Conservation (phyloP, 2,797 vertebrate species). For the Eurystomus glaucurus region DNA sequence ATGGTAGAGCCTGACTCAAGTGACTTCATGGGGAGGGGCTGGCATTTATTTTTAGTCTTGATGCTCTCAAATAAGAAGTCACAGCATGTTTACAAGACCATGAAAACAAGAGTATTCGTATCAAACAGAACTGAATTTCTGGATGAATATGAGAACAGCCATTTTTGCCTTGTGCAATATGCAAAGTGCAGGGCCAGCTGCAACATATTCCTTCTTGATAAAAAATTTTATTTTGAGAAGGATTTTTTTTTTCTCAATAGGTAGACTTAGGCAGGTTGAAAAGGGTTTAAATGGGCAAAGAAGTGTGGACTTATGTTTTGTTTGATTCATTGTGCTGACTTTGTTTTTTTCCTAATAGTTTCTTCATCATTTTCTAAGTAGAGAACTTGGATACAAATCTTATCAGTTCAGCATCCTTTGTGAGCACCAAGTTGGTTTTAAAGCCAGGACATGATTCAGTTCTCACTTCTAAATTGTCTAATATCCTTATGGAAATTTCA, state of each 20-base stretch:
- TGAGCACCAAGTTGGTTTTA: not conserved
- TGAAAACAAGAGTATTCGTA: not conserved
- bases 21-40: not conserved
- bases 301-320: not conserved
- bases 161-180: not conserved
- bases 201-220: not conserved
- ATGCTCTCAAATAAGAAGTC: not conserved
- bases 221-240: not conserved
- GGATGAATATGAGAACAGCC: not conserved
- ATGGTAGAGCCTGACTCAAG: not conserved
- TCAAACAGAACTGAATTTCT: not conserved
- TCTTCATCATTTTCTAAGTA: not conserved
- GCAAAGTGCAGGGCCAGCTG: not conserved
- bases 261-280: not conserved
- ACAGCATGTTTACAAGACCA: not conserved
- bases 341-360: not conserved
- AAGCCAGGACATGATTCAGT: not conserved
- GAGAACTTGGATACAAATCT: not conserved
- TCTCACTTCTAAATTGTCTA: not conserved
- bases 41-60: not conserved
- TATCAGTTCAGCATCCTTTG: not conserved
- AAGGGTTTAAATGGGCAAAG: not conserved
- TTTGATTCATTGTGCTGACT: not conserved
- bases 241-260: not conserved
- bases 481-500: not conserved